Evolutionary conservation across 2,113 vertebrate species (phyloP).

Genomic region (Macquaria ambigua): DNA sequence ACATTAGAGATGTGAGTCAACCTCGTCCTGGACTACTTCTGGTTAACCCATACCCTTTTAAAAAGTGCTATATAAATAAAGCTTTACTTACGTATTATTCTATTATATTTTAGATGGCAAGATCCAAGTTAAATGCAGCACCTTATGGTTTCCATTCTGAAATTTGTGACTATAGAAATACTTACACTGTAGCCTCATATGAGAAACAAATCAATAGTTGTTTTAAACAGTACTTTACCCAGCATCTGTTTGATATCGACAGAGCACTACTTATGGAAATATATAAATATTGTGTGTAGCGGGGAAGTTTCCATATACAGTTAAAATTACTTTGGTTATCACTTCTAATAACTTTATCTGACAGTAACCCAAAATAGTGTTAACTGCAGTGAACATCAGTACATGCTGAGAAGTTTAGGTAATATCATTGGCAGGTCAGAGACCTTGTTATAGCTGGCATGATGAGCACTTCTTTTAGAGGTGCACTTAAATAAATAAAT

Average conservation of each 20-base stretch:
- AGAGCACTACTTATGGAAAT: not conserved
- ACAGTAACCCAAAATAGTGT: not conserved
- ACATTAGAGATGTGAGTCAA: slow-evolving; percentile 1
- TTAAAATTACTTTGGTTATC: not conserved
- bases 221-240: not conserved
- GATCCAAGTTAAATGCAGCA: not conserved
- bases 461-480: not conserved
- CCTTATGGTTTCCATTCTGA: not conserved
- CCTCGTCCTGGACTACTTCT: not conserved
- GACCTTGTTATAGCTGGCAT: not conserved
- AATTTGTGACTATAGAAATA: not conserved
- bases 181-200: not conserved
- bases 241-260: not conserved
- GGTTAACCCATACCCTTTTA: not conserved
- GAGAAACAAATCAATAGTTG: not conserved
- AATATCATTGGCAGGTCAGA: not conserved
- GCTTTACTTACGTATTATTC: too few relatives aligned
- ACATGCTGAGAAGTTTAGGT: not conserved
- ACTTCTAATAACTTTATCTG: not conserved
- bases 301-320: not conserved
- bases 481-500: not conserved
- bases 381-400: not conserved
- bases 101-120: not conserved
- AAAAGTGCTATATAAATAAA: too few relatives aligned
- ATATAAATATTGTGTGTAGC: not conserved